A percentile compares a stretch with the other conserved stretches of the same genome.
Evolutionary conservation across 2,797 vertebrate species (phyloP).

Genomic region (Sebastes cheni): DNA sequence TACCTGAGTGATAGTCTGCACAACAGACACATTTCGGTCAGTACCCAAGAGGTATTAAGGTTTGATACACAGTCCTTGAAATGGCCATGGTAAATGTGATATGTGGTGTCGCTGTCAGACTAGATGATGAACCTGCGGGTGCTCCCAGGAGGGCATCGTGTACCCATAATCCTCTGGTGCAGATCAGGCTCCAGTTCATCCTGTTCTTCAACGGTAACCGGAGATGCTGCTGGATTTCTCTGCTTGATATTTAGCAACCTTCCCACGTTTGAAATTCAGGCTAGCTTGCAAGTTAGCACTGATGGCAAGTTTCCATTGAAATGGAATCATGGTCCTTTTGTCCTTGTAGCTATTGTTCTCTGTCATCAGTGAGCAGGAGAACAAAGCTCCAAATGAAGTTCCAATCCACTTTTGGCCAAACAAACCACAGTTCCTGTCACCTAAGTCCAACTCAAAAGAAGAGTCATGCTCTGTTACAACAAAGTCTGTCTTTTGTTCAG

Average conservation of each 20-base stretch:
- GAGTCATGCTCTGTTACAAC: background rate
- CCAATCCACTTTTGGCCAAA: background rate
- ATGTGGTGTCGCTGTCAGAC: background rate
- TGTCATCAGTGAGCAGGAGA: background rate
- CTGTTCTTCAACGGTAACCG: background rate
- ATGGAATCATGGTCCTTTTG: background rate
- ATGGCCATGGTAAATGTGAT: background rate
- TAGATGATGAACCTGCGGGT: background rate
- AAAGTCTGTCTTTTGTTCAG: background rate
- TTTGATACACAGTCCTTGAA: background rate
- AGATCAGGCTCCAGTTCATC: background rate
- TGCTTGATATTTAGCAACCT: background rate
- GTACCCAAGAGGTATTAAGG: background rate
- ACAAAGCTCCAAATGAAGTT: background rate
- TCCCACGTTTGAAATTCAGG: background rate
- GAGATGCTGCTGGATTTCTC: background rate
- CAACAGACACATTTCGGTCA: background rate
- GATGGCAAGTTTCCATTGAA: background rate
- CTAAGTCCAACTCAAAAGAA: background rate
- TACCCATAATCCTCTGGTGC: conserved; percentile 35
- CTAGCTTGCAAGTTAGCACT: background rate
- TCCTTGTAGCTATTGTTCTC: background rate
- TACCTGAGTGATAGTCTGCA: too few relatives aligned
- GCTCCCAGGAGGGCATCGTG: background rate
- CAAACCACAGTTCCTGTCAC: background rate